Evolutionary conservation across 2,888 invertebrate species (phyloP).

Genomic region (Actias luna): DNA sequence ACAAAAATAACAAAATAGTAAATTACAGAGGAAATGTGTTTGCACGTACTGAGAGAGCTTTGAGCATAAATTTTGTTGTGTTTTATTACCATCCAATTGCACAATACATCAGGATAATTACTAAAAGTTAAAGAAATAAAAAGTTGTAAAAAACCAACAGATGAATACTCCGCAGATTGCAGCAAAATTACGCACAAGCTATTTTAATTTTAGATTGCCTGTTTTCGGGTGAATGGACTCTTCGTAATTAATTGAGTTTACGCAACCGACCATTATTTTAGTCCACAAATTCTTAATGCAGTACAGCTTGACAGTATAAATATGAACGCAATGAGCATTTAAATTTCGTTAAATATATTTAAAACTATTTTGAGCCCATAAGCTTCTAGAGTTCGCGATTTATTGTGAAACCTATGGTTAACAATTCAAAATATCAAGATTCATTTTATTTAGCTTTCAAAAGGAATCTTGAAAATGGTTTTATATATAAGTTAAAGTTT

Average conservation of each 20-base stretch:
- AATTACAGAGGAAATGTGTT: not conserved
- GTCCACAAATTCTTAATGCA: constrained; percentile 10
- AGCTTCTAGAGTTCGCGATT: constrained; percentile 20
- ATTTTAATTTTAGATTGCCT: constrained; percentile 54
- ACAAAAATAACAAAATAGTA: not conserved
- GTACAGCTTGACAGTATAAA: not conserved
- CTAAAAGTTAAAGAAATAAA: constrained; percentile 4
- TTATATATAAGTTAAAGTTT: too few species aligned
- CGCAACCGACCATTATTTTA: constrained; percentile 31
- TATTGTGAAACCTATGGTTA: constrained; percentile 15
- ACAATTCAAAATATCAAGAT: constrained; percentile 9
- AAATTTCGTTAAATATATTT: not conserved
- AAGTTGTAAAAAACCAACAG: not conserved
- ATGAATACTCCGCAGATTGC: constrained; percentile 26
- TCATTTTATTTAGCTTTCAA: too few species aligned
- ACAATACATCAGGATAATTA: constrained; percentile 4
- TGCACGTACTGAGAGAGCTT: not conserved
- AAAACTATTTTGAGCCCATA: not conserved
- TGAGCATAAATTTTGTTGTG: not conserved
- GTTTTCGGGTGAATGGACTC: constrained; percentile 37
- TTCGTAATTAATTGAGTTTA: constrained; percentile 45
- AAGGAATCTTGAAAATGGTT: too few species aligned
- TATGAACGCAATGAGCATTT: not conserved
- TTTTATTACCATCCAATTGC: not conserved
- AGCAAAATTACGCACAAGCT: constrained; percentile 36